Percentiles rank a stretch among this genome's conserved stretches.
Evolutionary conservation across 2,888 invertebrate species (phyloP).

Genomic region (Eilema depressum): DNA sequence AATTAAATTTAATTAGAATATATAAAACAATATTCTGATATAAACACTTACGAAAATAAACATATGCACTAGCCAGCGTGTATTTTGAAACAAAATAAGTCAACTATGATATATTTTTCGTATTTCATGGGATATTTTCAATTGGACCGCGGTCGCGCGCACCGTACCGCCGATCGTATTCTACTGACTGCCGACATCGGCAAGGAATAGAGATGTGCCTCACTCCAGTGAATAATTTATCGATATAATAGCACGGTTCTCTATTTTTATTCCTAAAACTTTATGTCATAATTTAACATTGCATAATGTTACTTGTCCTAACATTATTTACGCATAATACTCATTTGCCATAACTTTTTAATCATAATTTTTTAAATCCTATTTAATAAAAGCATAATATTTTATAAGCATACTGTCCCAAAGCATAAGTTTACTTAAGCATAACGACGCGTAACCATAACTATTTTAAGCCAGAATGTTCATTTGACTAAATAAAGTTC

Average conservation of each 20-base stretch:
- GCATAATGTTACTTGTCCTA: too few relatives aligned
- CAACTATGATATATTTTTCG: conserved; percentile 15
- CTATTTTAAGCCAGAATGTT: too few relatives aligned
- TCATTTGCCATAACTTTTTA: too few relatives aligned
- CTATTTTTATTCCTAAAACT: too few relatives aligned
- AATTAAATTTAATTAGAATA: conserved; percentile 35
- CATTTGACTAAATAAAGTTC: too few relatives aligned
- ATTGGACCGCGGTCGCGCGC: conserved; percentile 61
- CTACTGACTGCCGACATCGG: conserved; percentile 72
- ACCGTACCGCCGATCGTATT: conserved; percentile 69
- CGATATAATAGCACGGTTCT: conserved; percentile 64
- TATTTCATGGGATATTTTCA: conserved; percentile 41
- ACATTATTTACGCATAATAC: too few relatives aligned
- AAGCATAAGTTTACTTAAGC: too few relatives aligned
- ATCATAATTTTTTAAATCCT: too few relatives aligned
- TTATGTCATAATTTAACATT: too few relatives aligned
- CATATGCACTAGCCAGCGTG: conserved; percentile 31
- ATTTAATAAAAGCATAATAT: too few relatives aligned
- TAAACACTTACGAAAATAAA: conserved; percentile 43
- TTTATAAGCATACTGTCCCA: too few relatives aligned
- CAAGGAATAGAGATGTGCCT: conserved; percentile 64
- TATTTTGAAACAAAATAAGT: conserved; percentile 24
- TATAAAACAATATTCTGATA: conserved; percentile 19
- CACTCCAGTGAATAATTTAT: conserved; percentile 45
- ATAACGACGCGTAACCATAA: too few relatives aligned